Evolutionary conservation across 2,888 invertebrate genomes (phyloP).

Genomic region (Pristionchus exspectatus): DNA sequence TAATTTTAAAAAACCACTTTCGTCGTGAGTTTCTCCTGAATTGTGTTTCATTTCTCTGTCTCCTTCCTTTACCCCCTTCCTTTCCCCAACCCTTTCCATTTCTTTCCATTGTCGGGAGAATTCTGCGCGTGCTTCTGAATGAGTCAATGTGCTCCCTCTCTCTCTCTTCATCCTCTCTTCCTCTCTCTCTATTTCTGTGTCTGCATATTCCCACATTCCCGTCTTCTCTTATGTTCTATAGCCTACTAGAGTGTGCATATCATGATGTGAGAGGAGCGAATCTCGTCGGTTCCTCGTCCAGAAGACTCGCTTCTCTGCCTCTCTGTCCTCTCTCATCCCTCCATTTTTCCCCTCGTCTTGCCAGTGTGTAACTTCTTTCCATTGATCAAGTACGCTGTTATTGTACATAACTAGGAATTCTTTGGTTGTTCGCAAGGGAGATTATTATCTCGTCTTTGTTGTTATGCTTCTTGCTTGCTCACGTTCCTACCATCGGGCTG

Average conservation of each 20-base stretch:
- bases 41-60: background rate
- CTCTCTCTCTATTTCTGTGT: conserved; percentile 54
- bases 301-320: conserved; percentile 20
- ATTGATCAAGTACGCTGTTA: conserved; percentile 45
- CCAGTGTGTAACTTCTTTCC: conserved; percentile 29
- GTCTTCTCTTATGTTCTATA: conserved; percentile 27
- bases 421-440: background rate
- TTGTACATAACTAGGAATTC: background rate
- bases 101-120: conserved; percentile 27
- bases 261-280: background rate
- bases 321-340: conserved; percentile 28
- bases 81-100: background rate
- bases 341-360: background rate
- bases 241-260: conserved; percentile 32
- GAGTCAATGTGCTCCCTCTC: background rate
- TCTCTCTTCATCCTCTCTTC: conserved; percentile 8
- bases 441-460: background rate
- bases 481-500: background rate
- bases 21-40: background rate
- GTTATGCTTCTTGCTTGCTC: background rate
- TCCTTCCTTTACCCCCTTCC: background rate
- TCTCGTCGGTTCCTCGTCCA: conserved; percentile 10
- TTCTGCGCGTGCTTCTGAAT: conserved; percentile 22
- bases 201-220: conserved; percentile 51
- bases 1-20: no score